These are phyloP conservation scores for Orchestes rusci DNA, from an alignment of 2,888 invertebrate genomes.

Conservation along the genomic window DNA sequence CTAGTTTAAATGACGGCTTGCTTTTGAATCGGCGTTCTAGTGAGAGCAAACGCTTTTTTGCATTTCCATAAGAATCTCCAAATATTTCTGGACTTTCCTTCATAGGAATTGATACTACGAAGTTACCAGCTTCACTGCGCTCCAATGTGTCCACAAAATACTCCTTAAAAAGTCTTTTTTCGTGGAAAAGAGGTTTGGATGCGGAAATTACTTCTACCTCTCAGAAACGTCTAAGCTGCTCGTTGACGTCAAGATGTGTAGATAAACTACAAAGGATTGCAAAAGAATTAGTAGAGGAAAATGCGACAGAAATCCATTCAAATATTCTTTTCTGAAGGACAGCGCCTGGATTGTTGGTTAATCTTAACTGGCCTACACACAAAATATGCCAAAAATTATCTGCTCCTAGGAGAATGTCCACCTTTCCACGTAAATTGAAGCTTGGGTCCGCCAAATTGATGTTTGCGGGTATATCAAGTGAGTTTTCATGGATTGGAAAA, in stretches of 20 bases:
- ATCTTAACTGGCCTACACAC: slow-evolving; percentile 5
- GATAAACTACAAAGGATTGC: not conserved
- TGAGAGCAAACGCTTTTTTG: not conserved
- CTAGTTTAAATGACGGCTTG: not conserved
- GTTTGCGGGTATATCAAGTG: slow-evolving; percentile 1
- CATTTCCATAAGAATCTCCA: not conserved
- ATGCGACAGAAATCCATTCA: not conserved
- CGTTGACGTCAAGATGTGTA: slow-evolving; percentile 1
- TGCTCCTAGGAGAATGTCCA: slow-evolving; percentile 5
- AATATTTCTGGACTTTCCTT: not conserved
- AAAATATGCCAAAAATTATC: slow-evolving; percentile 2
- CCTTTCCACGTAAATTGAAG: not conserved
- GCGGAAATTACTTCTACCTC: not conserved
- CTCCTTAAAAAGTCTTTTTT: not conserved
- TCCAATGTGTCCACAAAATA: not conserved
- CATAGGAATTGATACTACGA: not conserved
- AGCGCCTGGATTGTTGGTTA: not conserved
- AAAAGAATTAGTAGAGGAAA: not conserved
- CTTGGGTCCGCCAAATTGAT: slow-evolving; percentile 2
- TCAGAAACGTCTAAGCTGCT: slow-evolving; percentile 1
- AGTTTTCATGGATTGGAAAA: not conserved
- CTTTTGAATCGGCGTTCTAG: not conserved
- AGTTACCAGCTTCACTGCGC: not conserved
- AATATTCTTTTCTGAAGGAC: slow-evolving; percentile 2
- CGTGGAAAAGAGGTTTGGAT: not conserved